phyloP scores from a whole-genome alignment of 2,113 vertebrate genomes.

The Grammomys dolichurus region DNA sequence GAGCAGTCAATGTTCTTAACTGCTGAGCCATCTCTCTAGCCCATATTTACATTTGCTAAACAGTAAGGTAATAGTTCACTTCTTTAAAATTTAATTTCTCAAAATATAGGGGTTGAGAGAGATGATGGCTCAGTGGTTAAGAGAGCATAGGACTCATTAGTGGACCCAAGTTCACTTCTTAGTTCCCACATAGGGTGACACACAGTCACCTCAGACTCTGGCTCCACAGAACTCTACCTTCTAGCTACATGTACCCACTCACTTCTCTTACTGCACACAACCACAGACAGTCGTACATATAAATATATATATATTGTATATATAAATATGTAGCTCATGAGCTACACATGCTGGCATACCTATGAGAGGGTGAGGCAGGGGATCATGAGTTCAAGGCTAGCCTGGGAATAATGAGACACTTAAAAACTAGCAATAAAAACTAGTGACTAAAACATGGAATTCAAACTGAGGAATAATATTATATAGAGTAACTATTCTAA shows the following conservation, averaged over 20 bases:
- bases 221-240: not conserved
- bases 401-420: not conserved
- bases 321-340: not conserved
- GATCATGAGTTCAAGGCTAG: not conserved
- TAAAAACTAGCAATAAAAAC: not conserved
- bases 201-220: not conserved
- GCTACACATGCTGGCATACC: not conserved
- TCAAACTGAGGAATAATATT: slow-evolving; percentile 12
- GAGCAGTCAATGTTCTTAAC: not conserved
- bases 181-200: not conserved
- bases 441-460: slow-evolving; percentile 22
- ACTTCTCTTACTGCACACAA: not conserved
- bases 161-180: not conserved
- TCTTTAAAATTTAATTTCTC: slow-evolving; percentile 40
- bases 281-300: not conserved
- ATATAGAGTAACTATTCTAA: not conserved
- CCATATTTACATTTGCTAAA: slow-evolving; percentile 6
- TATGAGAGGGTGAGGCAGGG: not conserved
- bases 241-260: too few species aligned
- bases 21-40: not conserved
- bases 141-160: not conserved
- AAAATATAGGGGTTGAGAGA: not conserved
- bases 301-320: too few species aligned
- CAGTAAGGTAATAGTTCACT: not conserved
- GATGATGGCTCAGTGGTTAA: not conserved